phyloP scores from a whole-genome alignment of 2,888 invertebrate species.

The Onchidella celtica region DNA sequence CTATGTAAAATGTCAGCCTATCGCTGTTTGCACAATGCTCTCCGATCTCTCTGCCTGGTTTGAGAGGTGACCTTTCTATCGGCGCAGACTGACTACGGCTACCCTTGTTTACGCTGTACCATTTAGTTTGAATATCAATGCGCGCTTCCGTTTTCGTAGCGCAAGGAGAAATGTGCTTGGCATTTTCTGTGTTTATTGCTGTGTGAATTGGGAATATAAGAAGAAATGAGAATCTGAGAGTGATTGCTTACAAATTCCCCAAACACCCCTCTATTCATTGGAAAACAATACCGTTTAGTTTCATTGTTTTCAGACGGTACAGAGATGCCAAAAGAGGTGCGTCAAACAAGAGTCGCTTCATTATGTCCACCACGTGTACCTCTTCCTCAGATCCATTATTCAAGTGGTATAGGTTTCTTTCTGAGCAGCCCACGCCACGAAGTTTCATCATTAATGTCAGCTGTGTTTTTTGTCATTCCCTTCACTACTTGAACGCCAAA shows the following conservation, averaged over 20 bases:
- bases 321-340: conserved; percentile 14
- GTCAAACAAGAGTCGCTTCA: conserved; percentile 2
- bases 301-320: conserved; percentile 10
- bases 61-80: conserved; percentile 41
- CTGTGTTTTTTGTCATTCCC: no score
- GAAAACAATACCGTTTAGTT: conserved; percentile 23
- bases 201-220: conserved; percentile 19
- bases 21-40: conserved; percentile 38
- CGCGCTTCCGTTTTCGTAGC: conserved; percentile 33
- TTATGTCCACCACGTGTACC: conserved; percentile 19
- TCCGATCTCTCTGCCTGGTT: conserved; percentile 5
- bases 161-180: conserved; percentile 22
- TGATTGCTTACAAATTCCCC: conserved; percentile 41
- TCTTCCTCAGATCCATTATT: background rate
- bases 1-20: conserved; percentile 41
- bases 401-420: no score
- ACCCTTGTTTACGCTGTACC: conserved; percentile 38
- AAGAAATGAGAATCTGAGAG: conserved; percentile 35
- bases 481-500: no score
- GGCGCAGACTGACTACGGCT: conserved; percentile 28
- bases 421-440: no score
- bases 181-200: conserved; percentile 43
- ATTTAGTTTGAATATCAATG: conserved; percentile 42
- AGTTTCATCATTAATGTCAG: no score
- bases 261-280: conserved; percentile 35